Percentiles rank a stretch among this genome's conserved stretches.
Evolutionary conservation across 2,113 vertebrate genomes (phyloP).

Genomic region (Oryzias melastigma): DNA sequence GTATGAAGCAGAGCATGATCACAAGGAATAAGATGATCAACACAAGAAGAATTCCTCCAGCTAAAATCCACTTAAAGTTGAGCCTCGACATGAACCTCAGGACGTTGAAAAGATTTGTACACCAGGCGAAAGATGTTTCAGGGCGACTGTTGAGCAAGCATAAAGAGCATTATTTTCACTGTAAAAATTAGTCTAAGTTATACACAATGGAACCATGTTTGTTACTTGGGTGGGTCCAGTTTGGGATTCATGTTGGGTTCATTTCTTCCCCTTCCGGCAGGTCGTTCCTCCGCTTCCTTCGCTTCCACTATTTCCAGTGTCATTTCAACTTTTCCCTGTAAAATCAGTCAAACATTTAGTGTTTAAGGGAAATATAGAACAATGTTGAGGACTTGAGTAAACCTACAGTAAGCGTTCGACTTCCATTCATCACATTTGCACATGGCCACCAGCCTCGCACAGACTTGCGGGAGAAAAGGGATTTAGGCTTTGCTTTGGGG

Average conservation of each 20-base stretch:
- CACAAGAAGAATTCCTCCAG: slow-evolving; percentile 82
- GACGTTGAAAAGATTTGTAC: slow-evolving; percentile 95
- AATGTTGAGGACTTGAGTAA: slow-evolving; percentile 5
- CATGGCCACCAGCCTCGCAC: slow-evolving; percentile 98
- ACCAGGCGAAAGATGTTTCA: slow-evolving; percentile 98
- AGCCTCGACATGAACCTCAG: slow-evolving; percentile 96
- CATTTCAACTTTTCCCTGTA: slow-evolving; percentile 97
- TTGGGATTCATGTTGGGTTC: slow-evolving; percentile 99
- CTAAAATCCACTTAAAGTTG: slow-evolving; percentile 91
- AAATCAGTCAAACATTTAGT: slow-evolving; percentile 30
- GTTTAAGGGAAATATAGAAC: neutral
- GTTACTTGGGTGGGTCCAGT: slow-evolving; percentile 92
- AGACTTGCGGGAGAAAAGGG: slow-evolving; percentile 94
- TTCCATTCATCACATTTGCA: slow-evolving; percentile 83
- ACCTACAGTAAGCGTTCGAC: slow-evolving; percentile 86
- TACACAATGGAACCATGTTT: neutral
- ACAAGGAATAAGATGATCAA: slow-evolving; percentile 86
- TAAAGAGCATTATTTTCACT: neutral
- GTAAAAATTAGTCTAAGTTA: neutral
- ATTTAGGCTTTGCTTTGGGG: slow-evolving; percentile 73
- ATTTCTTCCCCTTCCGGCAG: slow-evolving; percentile 94
- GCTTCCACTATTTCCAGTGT: slow-evolving; percentile 93
- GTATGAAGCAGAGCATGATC: slow-evolving; percentile 91
- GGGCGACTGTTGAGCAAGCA: slow-evolving; percentile 82
- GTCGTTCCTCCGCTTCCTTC: slow-evolving; percentile 90